Percentiles rank a stretch among this genome's conserved stretches.
Evolutionary conservation across 92 coral and sea anemone genomes (phyloP).

Genomic region (Epizoanthus illoricatus): DNA sequence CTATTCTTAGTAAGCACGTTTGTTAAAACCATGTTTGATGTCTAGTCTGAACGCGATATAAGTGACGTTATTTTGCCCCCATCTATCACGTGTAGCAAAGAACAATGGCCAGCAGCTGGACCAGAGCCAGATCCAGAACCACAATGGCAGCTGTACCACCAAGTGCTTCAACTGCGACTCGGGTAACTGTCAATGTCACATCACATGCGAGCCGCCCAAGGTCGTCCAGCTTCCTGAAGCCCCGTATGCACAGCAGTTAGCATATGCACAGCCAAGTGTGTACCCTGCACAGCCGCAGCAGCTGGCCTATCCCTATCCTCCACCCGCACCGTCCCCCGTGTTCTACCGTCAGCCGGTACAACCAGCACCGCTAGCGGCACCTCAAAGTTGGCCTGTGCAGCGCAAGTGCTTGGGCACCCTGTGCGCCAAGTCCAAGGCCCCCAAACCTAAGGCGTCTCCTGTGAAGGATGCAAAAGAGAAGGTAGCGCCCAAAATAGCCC

Average conservation of each 20-base stretch:
- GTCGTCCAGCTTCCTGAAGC: background rate
- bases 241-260: slow-evolving; percentile 9
- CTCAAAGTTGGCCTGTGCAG: slow-evolving; percentile 29
- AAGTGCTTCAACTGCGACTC: slow-evolving; percentile 65
- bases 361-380: background rate
- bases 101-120: slow-evolving; percentile 16
- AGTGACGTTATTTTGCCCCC: too few species aligned
- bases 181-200: slow-evolving; percentile 68
- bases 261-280: background rate
- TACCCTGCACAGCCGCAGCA: slow-evolving; percentile 21
- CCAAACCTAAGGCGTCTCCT: background rate
- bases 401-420: slow-evolving; percentile 28
- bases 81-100: background rate
- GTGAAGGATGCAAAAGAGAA: background rate
- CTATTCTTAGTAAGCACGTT: too few species aligned
- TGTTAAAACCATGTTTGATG: too few species aligned
- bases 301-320: slow-evolving; percentile 12
- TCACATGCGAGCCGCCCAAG: slow-evolving; percentile 67
- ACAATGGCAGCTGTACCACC: slow-evolving; percentile 55
- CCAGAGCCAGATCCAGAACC: background rate
- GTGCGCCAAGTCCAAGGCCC: slow-evolving; percentile 15
- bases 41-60: too few species aligned
- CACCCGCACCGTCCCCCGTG: background rate
- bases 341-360: slow-evolving; percentile 10
- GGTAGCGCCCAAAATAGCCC: background rate